These are phyloP conservation scores for Sebastes aleutianus DNA, from an alignment of 2,797 vertebrate genomes.

Conservation along the genomic window DNA sequence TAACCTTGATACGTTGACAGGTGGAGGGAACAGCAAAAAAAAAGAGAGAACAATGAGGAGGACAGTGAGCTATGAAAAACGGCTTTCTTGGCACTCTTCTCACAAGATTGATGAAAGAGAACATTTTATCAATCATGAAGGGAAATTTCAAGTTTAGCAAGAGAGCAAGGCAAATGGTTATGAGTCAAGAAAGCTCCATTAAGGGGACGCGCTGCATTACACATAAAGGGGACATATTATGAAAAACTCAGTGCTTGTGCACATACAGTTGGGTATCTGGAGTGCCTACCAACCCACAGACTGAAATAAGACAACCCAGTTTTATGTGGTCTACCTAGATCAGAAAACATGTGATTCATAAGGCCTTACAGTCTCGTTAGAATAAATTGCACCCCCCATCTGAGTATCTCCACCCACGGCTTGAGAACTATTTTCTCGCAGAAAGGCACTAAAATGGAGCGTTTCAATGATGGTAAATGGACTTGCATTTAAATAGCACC, in stretches of 20 bases:
- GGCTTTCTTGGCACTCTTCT: neutral
- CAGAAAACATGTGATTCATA: neutral
- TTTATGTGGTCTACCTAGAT: no score
- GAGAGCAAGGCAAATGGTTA: neutral
- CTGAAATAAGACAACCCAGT: neutral
- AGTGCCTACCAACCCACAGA: neutral
- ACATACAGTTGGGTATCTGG: neutral
- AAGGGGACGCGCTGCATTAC: neutral
- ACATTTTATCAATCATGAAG: constrained; percentile 12
- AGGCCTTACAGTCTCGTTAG: neutral
- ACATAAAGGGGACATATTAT: neutral
- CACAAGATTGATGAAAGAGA: neutral
- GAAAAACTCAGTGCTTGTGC: neutral
- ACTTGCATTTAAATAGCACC: no score
- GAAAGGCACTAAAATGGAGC: no score
- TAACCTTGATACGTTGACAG: neutral
- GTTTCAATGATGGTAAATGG: no score
- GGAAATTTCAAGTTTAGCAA: constrained; percentile 11
- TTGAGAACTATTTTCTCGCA: no score
- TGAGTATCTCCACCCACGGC: no score
- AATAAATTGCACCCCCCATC: neutral
- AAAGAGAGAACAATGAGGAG: neutral
- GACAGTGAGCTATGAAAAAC: neutral
- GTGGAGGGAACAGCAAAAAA: neutral
- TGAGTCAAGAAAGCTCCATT: constrained; percentile 19